Evolutionary conservation across 2,888 invertebrate genomes (phyloP).

Genomic region (Sinodicranocentrus sp.): DNA sequence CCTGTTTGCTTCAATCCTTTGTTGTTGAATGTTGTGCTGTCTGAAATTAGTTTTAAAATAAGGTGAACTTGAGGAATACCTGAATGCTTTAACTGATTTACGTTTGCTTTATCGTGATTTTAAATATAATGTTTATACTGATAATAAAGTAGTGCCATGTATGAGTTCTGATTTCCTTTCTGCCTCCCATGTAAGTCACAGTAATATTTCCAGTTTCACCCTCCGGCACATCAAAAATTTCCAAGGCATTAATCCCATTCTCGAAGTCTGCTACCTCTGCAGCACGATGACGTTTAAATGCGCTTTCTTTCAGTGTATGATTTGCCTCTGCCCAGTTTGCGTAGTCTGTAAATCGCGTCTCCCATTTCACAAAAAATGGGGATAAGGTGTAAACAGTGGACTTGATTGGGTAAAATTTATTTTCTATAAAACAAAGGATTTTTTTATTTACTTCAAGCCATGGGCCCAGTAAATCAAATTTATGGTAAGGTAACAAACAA

Average conservation of each 20-base stretch:
- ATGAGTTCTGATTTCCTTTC: conserved; percentile 61
- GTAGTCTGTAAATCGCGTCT: conserved; percentile 69
- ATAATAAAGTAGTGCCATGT: conserved; percentile 70
- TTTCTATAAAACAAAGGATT: conserved; percentile 31
- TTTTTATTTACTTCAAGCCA: background rate
- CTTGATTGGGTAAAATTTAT: conserved; percentile 66
- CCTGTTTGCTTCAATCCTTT: conserved; percentile 64
- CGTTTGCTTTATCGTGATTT: background rate
- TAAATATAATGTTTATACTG: conserved; percentile 35
- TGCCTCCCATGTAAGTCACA: conserved; percentile 55
- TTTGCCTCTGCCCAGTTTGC: conserved; percentile 69
- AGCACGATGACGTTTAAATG: conserved; percentile 64
- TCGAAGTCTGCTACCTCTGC: conserved; percentile 51
- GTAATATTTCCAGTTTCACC: conserved; percentile 69
- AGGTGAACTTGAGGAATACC: background rate
- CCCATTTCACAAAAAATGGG: conserved; percentile 72
- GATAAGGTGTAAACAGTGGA: conserved; percentile 56
- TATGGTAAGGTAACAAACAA: background rate
- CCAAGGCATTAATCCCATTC: conserved; percentile 68
- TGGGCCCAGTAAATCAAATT: background rate
- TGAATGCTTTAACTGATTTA: background rate
- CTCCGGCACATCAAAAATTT: conserved; percentile 63
- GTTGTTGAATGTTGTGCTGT: conserved; percentile 42
- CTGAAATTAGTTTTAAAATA: conserved; percentile 29
- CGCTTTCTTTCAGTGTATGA: conserved; percentile 65